Base-by-base conservation (phyloP, 1,140 invertebrate species). In the Calephelis nemesis region DNA sequence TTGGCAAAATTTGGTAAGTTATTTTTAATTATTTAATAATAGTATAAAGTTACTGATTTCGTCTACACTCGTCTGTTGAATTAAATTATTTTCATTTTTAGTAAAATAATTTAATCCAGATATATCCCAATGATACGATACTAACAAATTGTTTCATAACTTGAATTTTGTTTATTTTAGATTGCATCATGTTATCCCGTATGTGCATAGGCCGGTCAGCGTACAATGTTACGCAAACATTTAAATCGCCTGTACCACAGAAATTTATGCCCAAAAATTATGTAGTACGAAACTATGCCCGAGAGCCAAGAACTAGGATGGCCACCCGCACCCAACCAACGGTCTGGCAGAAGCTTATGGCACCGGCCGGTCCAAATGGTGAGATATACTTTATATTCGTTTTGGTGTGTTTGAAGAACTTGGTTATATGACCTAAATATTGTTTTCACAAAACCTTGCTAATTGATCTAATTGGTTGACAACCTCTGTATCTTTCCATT, bases 321-420 rank as follows among this genome's bases (percentile, higher is more conserved):
- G 78, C 82, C 42, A 78, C 82, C 11, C 73, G 81, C 63, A 71
- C 85, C 13, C 81, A 85, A 67, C 85, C 89, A 7, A 81, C 87
- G 54, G 12, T 92, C 11, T 89, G 92, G 88, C 85, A 92, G 70
- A 85, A 73, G 68, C 74, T 92, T 40, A 92, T 92, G 92, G 90
- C 92, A 13, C 92, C 92, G 54, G 90, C 88, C 73, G 89, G 92
- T 13, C 87, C 88, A 63, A 92, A 92, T 79, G 92, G 92, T 92
- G 73, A 75, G 65, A 58, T 54, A 48, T 64, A 52, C 62, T n/a
- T 62, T 5, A 45, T 45, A 9, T 45, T 6, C 6, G 19, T 65
- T 63, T 67, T 50, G 48, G 11, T 67, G 8, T 4, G 4, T 45
- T 7, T 6, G 7, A 9, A 7, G 42, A 45, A 45, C 42, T 45